Percentiles rank a stretch among this genome's conserved stretches.
phyloP scores from a whole-genome alignment of 2,888 invertebrate genomes.

The Thera obeliscata region DNA sequence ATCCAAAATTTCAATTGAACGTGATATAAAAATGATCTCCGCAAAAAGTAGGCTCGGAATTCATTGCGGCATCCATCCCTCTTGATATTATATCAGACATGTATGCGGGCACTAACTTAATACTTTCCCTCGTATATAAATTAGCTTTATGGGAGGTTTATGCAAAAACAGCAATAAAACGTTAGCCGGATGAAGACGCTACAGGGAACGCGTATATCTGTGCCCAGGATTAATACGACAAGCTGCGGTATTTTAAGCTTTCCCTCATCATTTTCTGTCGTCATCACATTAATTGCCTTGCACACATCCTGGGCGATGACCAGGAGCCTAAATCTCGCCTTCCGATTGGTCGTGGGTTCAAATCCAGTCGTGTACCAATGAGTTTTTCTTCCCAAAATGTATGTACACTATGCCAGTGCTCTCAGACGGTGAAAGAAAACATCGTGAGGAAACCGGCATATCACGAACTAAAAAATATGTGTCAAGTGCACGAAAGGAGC shows the following conservation, averaged over 20 bases:
- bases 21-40: conserved; percentile 1
- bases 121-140: conserved; percentile 55
- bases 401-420: too few species aligned
- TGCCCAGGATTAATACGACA: conserved; percentile 19
- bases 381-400: too few species aligned
- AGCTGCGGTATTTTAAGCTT: neutral
- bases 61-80: conserved; percentile 20
- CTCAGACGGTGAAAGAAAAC: too few species aligned
- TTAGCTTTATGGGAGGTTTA: conserved; percentile 71
- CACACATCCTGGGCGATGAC: too few species aligned
- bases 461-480: too few species aligned
- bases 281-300: too few species aligned
- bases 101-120: conserved; percentile 27
- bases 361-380: too few species aligned
- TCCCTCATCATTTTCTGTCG: neutral
- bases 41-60: conserved; percentile 13
- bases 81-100: conserved; percentile 29
- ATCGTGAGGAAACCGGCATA: too few species aligned
- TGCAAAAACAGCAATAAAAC: conserved; percentile 74
- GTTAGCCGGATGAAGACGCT: conserved; percentile 59
- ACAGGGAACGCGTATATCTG: conserved; percentile 24
- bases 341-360: too few species aligned
- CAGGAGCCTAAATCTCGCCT: too few species aligned
- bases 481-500: too few species aligned
- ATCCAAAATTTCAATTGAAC: conserved; percentile 9